Conservation (phyloP, 2,797 vertebrate species). For the Alca torda region DNA sequence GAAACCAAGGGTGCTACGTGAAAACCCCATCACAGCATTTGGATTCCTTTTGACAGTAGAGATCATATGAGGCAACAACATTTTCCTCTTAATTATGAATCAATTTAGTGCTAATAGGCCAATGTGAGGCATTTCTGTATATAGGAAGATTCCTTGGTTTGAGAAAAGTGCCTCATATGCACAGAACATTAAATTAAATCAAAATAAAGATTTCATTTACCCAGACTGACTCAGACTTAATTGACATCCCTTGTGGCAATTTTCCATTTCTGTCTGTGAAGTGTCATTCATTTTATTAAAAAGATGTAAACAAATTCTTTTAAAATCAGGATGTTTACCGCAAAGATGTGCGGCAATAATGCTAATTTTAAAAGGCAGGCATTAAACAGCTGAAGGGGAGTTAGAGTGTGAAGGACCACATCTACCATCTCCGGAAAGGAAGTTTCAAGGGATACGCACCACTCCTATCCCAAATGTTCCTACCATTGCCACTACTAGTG, state of each 20-base stretch:
- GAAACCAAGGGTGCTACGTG: background rate
- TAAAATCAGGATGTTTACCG: constrained; percentile 47
- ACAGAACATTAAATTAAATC: constrained; percentile 64
- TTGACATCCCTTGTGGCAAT: constrained; percentile 44
- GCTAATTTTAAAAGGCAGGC: constrained; percentile 7
- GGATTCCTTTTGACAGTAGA: constrained; percentile 24
- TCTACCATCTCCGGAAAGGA: background rate
- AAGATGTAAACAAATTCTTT: constrained; percentile 64
- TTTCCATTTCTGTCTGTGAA: constrained; percentile 45
- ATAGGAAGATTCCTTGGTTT: constrained; percentile 33
- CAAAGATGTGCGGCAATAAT: constrained; percentile 24
- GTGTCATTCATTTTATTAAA: constrained; percentile 60
- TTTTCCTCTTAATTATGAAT: constrained; percentile 68
- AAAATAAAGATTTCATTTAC: constrained; percentile 64
- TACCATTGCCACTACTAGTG: background rate
- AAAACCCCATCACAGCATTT: constrained; percentile 34
- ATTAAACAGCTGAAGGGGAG: background rate
- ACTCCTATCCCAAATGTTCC: background rate
- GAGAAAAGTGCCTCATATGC: constrained; percentile 22
- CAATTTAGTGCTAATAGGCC: constrained; percentile 60
- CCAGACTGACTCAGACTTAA: constrained; percentile 48
- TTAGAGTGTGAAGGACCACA: background rate
- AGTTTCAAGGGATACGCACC: background rate
- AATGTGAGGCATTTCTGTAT: constrained; percentile 30
- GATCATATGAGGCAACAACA: constrained; percentile 30